Evolutionary conservation across 1,140 invertebrate genomes (phyloP).

Genomic region (Zaprionus taronus): DNA sequence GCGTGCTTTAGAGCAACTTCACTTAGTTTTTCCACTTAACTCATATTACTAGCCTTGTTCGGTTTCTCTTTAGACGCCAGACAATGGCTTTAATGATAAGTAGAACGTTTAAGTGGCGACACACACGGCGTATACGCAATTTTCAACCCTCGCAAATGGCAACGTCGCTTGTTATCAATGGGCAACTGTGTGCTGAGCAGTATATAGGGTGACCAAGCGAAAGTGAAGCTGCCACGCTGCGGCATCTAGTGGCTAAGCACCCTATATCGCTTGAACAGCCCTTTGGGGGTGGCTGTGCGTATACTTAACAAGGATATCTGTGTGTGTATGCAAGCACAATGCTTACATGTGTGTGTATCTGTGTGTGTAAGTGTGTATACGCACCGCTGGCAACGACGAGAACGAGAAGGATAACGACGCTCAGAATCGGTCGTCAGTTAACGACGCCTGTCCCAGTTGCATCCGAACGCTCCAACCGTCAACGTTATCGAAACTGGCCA

Average conservation of each 20-base stretch:
- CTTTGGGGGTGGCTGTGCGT: conserved; percentile 61
- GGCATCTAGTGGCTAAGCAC: conserved; percentile 32
- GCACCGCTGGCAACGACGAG: conserved; percentile 56
- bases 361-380: conserved; percentile 53
- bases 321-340: conserved; percentile 22
- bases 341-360: conserved; percentile 24
- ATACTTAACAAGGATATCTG: conserved; percentile 56
- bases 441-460: conserved; percentile 80
- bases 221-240: not conserved
- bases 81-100: conserved; percentile 52
- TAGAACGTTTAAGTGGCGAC: conserved; percentile 8
- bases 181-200: conserved; percentile 50
- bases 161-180: conserved; percentile 61
- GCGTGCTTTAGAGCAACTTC: not conserved
- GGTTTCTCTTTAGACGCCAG: not conserved
- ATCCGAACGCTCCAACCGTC: conserved; percentile 80
- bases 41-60: not conserved
- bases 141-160: conserved; percentile 53
- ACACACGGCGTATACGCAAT: conserved; percentile 67
- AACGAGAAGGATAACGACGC: conserved; percentile 50
- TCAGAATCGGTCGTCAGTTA: conserved; percentile 70
- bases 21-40: not conserved
- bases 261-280: conserved; percentile 50
- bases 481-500: conserved; percentile 74
- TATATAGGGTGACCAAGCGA: conserved; percentile 46